Evolutionary conservation across 92 coral and sea anemone genomes (phyloP).

Genomic region (Chrysogorgia sp.): DNA sequence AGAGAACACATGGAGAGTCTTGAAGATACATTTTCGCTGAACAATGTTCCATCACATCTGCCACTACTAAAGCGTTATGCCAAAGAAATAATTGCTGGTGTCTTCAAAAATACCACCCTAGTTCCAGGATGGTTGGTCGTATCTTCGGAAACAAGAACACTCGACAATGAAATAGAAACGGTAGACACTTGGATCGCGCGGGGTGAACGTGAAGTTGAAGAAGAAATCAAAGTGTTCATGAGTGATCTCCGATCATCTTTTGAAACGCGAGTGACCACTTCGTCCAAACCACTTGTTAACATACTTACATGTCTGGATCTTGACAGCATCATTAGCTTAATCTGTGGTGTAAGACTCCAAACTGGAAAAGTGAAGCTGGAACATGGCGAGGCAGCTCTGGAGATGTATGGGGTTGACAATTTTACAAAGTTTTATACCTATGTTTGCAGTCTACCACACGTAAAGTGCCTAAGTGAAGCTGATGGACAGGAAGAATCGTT

Average conservation of each 20-base stretch:
- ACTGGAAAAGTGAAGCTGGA: conserved; percentile 6
- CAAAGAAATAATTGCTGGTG: not conserved
- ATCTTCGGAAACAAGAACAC: too few relatives aligned
- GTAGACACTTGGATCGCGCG: not conserved
- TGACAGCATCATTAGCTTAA: not conserved
- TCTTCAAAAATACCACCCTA: conserved; percentile 21
- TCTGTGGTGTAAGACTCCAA: conserved; percentile 1
- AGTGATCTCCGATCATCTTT: not conserved
- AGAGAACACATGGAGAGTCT: conserved; percentile 26
- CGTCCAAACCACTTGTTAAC: too few relatives aligned
- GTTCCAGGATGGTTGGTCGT: too few relatives aligned
- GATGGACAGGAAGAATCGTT: not conserved
- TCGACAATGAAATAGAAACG: not conserved
- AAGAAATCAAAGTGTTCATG: conserved; percentile 8
- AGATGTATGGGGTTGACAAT: conserved; percentile 1
- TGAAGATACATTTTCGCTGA: not conserved
- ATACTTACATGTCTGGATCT: conserved; percentile 11
- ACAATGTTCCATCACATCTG: too few relatives aligned
- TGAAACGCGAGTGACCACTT: not conserved
- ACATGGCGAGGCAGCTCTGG: not conserved
- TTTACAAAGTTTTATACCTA: not conserved
- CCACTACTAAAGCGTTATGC: too few relatives aligned
- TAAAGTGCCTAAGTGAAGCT: not conserved
- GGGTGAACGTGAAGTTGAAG: not conserved
- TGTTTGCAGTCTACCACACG: conserved; percentile 5